Conservation (phyloP, 2,113 vertebrate species). For the Jaculus jaculus region DNA sequence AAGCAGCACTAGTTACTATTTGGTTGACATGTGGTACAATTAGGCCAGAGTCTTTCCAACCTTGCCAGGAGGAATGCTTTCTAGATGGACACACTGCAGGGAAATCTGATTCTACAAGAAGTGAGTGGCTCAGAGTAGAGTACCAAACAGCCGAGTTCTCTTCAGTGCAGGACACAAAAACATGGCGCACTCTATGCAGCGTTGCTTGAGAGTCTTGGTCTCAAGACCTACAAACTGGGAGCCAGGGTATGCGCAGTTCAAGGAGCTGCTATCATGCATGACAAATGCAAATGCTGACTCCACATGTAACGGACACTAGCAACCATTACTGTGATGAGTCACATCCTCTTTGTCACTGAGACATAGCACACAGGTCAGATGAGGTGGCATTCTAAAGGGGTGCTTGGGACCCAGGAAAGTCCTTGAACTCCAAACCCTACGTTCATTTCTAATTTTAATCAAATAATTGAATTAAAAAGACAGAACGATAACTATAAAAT, state of each 20-base stretch:
- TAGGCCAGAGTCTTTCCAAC: not conserved
- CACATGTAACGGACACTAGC: not conserved
- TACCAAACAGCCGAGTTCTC: not conserved
- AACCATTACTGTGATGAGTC: no score
- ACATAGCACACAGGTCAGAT: no score
- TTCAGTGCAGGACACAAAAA: not conserved
- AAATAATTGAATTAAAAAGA: no score
- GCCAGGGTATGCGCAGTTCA: no score
- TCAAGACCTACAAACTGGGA: not conserved
- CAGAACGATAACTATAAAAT: no score
- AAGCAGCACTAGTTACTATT: not conserved
- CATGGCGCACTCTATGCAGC: no score
- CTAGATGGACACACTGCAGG: not conserved
- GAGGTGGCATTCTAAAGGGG: no score
- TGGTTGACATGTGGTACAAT: not conserved
- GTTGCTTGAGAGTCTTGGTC: no score
- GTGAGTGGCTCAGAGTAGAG: no score
- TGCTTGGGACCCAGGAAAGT: no score
- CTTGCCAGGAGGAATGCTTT: not conserved
- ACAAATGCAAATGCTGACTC: fast-evolving
- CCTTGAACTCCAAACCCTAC: no score
- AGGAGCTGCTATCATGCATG: fast-evolving
- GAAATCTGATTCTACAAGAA: not conserved
- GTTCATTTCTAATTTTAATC: no score
- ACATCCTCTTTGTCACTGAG: not conserved